Evolutionary conservation across 1,140 invertebrate genomes (phyloP).

Genomic region (Episyrphus balteatus): DNA sequence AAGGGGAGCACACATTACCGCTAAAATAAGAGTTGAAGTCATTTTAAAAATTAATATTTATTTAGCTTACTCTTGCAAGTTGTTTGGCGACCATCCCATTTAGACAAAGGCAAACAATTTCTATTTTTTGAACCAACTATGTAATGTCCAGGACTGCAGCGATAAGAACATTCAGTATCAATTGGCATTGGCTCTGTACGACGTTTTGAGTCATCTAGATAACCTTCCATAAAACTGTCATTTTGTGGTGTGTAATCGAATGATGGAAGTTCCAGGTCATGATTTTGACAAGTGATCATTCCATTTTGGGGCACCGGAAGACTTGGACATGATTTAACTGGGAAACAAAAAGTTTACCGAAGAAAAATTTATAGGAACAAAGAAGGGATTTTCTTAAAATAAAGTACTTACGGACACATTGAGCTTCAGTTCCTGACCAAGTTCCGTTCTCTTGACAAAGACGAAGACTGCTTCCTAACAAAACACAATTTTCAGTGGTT

Average conservation of each 20-base stretch:
- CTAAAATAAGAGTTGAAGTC: too few species aligned
- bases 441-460: conserved; percentile 51
- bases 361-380: too few species aligned
- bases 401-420: conserved; percentile 33
- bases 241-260: conserved; percentile 6
- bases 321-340: too few species aligned
- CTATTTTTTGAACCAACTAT: conserved; percentile 53
- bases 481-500: too few species aligned
- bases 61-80: conserved; percentile 57
- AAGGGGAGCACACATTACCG: too few species aligned
- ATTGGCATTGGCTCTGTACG: conserved; percentile 36
- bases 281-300: too few species aligned
- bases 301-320: too few species aligned
- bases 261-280: background rate
- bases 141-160: conserved; percentile 51
- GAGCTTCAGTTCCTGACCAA: conserved; percentile 52
- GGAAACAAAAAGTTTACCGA: too few species aligned
- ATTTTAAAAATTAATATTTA: too few species aligned
- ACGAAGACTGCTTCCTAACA: conserved; percentile 46
- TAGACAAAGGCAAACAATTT: conserved; percentile 54
- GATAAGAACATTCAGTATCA: conserved; percentile 54
- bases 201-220: conserved; percentile 11
- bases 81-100: conserved; percentile 56
- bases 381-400: too few species aligned
- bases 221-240: conserved; percentile 5